A percentile compares a stretch with the other conserved stretches of the same genome.
These are phyloP conservation scores for Lepidothrix coronata DNA, from an alignment of 2,113 vertebrate genomes.

Conservation along the genomic window DNA sequence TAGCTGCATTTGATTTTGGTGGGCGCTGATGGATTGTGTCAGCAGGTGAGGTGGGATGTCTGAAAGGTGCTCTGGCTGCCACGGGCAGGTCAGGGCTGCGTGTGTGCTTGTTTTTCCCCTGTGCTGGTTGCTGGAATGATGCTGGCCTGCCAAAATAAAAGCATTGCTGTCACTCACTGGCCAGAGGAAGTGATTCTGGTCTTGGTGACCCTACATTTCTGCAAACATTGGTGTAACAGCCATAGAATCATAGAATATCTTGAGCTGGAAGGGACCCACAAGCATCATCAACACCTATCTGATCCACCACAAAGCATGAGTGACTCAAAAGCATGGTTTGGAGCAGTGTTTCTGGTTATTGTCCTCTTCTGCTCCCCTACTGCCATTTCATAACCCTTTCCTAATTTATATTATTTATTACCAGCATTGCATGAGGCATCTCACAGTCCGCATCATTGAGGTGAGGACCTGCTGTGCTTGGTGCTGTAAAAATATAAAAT, in stretches of 20 bases:
- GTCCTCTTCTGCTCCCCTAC: neutral
- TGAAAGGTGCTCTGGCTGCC: constrained; percentile 64
- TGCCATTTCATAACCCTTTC: neutral
- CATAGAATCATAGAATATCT: neutral
- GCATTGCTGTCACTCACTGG: neutral
- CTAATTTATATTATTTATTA: neutral
- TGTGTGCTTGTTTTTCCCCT: neutral
- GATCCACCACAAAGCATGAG: neutral
- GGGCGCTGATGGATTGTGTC: constrained; percentile 73
- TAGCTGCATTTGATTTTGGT: constrained; percentile 76
- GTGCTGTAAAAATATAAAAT: neutral
- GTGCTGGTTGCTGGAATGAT: neutral
- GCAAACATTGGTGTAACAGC: neutral
- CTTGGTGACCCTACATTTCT: neutral
- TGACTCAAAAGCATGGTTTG: neutral
- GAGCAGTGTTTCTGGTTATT: neutral
- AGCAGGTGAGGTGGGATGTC: constrained; percentile 73
- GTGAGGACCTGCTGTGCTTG: neutral
- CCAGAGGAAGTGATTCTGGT: neutral
- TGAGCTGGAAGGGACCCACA: neutral
- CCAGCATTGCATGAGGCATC: neutral
- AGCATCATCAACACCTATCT: neutral
- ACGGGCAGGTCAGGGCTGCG: neutral
- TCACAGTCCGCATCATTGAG: neutral
- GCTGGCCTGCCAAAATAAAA: constrained; percentile 28